Percentiles rank a stretch among this genome's conserved stretches.
Evolutionary conservation across 2,888 invertebrate genomes (phyloP).

Genomic region (Phaedon cochleariae): DNA sequence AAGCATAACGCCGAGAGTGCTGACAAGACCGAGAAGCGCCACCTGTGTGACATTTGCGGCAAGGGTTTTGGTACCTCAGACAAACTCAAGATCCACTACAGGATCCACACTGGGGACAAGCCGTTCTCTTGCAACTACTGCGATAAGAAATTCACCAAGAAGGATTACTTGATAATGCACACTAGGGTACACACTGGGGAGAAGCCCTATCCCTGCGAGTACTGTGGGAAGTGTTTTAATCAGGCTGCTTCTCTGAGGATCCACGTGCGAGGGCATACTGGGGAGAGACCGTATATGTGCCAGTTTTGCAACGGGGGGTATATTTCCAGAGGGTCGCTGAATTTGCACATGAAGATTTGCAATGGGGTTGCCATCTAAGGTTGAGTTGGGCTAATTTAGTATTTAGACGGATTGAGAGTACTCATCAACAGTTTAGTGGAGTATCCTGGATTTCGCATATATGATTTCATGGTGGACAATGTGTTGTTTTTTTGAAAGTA

Average conservation of each 20-base stretch:
- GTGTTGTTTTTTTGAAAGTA: too few species aligned
- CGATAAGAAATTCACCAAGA: constrained; percentile 54
- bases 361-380: constrained; percentile 37
- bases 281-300: constrained; percentile 55
- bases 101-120: constrained; percentile 53
- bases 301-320: constrained; percentile 52
- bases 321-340: constrained; percentile 51
- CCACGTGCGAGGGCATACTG: constrained; percentile 55
- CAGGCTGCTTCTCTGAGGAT: constrained; percentile 52
- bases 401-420: too few species aligned
- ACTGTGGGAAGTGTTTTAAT: constrained; percentile 57
- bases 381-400: too few species aligned
- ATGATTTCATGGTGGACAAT: too few species aligned
- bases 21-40: constrained; percentile 44
- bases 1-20: constrained; percentile 50
- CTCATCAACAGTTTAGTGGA: too few species aligned
- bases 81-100: constrained; percentile 50
- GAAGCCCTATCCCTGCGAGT: constrained; percentile 56
- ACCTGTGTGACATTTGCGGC: constrained; percentile 54
- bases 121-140: constrained; percentile 53
- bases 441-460: too few species aligned
- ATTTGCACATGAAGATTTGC: constrained; percentile 52
- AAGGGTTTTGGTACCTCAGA: constrained; percentile 52
- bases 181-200: constrained; percentile 58
- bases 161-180: constrained; percentile 55